These are phyloP conservation scores for Aporophyla nigra DNA, from an alignment of 2,888 invertebrate species.

Conservation along the genomic window DNA sequence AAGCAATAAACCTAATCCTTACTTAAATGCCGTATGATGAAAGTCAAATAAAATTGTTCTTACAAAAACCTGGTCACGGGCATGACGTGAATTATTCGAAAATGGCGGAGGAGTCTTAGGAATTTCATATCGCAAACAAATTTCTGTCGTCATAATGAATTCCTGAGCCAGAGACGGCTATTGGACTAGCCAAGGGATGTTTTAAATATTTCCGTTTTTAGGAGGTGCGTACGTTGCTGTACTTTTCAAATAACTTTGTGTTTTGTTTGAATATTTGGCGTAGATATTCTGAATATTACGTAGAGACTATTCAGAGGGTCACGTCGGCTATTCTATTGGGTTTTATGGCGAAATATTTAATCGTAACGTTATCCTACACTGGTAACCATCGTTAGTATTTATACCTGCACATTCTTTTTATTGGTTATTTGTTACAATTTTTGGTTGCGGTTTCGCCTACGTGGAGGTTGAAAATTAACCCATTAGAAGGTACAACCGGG, in stretches of 20 bases:
- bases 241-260: conserved; percentile 49
- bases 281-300: conserved; percentile 8
- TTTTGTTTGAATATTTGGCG: conserved; percentile 37
- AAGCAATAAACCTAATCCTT: not conserved
- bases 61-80: conserved; percentile 66
- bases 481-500: no score
- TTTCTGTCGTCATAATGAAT: conserved; percentile 83
- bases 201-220: conserved; percentile 64
- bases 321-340: not conserved
- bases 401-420: no score
- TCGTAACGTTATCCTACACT: not conserved
- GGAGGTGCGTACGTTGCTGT: conserved; percentile 53
- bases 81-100: conserved; percentile 74
- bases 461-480: no score
- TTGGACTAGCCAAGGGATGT: conserved; percentile 62
- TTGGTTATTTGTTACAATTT: no score
- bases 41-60: conserved; percentile 53
- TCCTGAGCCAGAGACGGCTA: conserved; percentile 72
- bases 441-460: no score
- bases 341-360: not conserved
- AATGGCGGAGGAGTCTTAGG: conserved; percentile 77
- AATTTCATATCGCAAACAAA: conserved; percentile 87
- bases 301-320: not conserved
- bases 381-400: no score
- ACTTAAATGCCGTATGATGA: conserved; percentile 19